Evolutionary conservation across 2,797 vertebrate genomes (phyloP).

Genomic region (Crypturellus tataupa): DNA sequence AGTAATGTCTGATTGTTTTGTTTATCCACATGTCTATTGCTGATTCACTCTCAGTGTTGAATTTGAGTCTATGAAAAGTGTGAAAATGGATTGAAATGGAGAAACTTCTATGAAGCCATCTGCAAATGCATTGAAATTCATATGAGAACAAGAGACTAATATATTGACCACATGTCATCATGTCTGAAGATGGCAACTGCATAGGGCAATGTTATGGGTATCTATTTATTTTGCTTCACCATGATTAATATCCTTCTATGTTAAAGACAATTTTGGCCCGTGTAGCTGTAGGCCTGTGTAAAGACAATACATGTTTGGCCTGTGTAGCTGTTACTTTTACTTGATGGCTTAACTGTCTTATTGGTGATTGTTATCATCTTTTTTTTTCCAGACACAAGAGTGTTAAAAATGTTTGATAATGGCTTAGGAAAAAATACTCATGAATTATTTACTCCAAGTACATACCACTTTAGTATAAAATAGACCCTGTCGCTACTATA

Average conservation of each 20-base stretch:
- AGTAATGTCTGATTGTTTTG: not conserved
- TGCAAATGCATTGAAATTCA: not conserved
- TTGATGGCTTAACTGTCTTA: not conserved
- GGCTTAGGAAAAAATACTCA: not conserved
- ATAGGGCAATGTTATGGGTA: not conserved
- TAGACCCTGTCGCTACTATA: not conserved
- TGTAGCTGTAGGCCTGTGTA: too few species aligned
- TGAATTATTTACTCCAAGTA: slow-evolving; percentile 12
- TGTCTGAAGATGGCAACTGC: not conserved
- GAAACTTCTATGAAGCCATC: not conserved
- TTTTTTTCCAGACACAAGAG: not conserved
- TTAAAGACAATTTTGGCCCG: not conserved
- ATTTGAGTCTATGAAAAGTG: not conserved
- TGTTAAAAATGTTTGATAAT: not conserved
- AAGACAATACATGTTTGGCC: too few species aligned
- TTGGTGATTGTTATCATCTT: not conserved
- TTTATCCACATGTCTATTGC: not conserved
- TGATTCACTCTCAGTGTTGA: not conserved
- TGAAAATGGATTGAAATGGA: not conserved
- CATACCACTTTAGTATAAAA: not conserved
- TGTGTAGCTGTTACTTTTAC: not conserved
- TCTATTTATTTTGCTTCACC: not conserved
- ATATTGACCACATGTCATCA: not conserved
- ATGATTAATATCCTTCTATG: not conserved
- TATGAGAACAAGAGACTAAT: not conserved